A percentile compares a stretch with the other conserved stretches of the same genome.
Conservation (phyloP, 2,113 vertebrate species). For the Scortum barcoo region DNA sequence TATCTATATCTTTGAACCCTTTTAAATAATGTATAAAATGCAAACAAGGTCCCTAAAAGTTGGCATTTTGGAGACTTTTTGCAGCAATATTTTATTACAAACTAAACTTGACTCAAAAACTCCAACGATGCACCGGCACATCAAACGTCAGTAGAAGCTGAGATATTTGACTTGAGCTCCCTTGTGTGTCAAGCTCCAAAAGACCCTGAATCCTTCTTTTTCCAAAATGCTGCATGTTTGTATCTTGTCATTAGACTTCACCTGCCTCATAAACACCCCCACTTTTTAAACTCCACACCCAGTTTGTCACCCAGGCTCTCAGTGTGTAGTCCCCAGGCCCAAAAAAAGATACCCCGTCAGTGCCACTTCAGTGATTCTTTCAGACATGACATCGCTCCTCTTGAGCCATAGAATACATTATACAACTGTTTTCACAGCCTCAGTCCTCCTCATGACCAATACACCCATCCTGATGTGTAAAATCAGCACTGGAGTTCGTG, state of each 20-base stretch:
- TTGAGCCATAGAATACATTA: not conserved
- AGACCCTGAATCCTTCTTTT: not conserved
- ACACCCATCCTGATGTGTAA: not conserved
- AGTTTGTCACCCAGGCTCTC: not conserved
- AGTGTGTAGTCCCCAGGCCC: not conserved
- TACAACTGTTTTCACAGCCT: not conserved
- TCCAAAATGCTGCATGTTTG: not conserved
- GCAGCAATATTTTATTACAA: not conserved
- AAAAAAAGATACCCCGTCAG: not conserved
- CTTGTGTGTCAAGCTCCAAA: not conserved
- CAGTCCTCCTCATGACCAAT: not conserved
- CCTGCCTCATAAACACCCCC: not conserved
- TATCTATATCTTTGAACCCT: not conserved
- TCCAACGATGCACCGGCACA: not conserved
- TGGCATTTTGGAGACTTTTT: not conserved
- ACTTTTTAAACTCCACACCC: not conserved
- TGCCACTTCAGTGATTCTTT: slow-evolving; percentile 1
- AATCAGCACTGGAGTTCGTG: not conserved
- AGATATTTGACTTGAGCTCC: not conserved
- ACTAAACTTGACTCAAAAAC: not conserved
- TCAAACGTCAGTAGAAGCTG: not conserved
- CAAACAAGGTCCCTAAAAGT: not conserved
- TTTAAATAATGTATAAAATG: not conserved
- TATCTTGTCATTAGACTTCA: not conserved
- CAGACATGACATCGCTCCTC: slow-evolving; percentile 11